Conservation (phyloP, 2,888 invertebrate genomes). For the Biston betularia region DNA sequence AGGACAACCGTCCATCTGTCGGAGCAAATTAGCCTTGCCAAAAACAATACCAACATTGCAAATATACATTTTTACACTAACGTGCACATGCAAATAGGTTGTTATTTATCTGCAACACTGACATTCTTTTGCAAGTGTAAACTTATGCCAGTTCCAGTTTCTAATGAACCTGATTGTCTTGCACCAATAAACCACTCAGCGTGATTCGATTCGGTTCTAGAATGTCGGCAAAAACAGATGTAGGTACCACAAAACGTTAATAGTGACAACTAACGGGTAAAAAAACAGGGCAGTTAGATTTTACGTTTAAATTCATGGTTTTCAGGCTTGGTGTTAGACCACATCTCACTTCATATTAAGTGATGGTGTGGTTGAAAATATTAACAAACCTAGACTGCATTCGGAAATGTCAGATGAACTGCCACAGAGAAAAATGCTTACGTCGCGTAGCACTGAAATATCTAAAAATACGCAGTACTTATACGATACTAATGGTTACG, state of each 20-base stretch:
- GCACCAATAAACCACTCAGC: not conserved
- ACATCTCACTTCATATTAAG: no score
- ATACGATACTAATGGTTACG: no score
- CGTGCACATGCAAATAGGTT: not conserved
- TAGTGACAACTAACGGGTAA: not conserved
- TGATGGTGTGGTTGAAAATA: no score
- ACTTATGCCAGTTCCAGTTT: not conserved
- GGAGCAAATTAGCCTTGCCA: conserved; percentile 1
- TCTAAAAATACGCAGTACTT: no score
- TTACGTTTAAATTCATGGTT: no score
- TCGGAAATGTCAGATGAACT: no score
- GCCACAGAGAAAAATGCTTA: no score
- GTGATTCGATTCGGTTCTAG: not conserved
- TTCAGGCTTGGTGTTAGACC: no score
- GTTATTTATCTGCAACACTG: not conserved
- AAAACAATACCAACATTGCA: not conserved
- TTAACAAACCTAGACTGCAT: no score
- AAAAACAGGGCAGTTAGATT: no score
- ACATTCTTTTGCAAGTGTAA: not conserved
- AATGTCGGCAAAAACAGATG: not conserved
- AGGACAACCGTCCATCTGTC: not conserved
- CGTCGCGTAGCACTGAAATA: no score
- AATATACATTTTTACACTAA: not conserved
- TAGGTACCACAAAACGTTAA: not conserved
- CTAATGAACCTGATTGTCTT: not conserved